Base-by-base conservation (phyloP, 1,140 invertebrate species). In the Proales similis region DNA sequence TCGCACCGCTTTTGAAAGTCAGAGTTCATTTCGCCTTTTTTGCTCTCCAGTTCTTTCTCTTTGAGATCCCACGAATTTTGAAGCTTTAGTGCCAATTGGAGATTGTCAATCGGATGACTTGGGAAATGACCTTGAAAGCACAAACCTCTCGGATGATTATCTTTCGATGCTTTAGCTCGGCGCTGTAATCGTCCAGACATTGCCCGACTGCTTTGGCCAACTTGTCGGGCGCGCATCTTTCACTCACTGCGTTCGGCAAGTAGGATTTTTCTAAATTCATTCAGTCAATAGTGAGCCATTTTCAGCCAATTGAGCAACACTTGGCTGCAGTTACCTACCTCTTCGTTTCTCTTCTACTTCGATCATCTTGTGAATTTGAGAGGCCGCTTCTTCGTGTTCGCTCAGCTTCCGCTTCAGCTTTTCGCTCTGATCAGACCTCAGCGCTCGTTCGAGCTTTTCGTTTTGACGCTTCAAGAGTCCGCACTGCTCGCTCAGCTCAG, bases 381-480 rank as follows among this genome's bases (percentile, higher is more conserved):
- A n/a, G n/a, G 17, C 7, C n/a, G n/a, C n/a, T n/a, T n/a, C n/a
- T 24, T 57, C 51, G 30, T 53, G 30, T 53, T 53, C 48, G 14
- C 9, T 7, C 19, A 57, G 14, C 14, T 12, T 32, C 11, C 22
- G 27, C 45, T 30, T 39, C 12, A 57, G 11, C 4, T 4, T 19
- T 2, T 26, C 6, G 29, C 9, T 19, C 30, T 39, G 14, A 6
- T 39, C 24, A n/a, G n/a, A n/a, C n/a, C n/a, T n/a, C n/a, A n/a
- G n/a, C n/a, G n/a, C n/a, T n/a, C n/a, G 39, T 42, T 9, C 27
- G 45, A 26, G 22, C 7, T 20, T 19, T 57, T 57, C 22, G 45
- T 57, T 42, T 57, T 39, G 9, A 24, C 6, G 6, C 17, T 57
- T 42, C 51, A 42, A 1, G 42, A 17, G 0, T 22, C 12, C 19